Evolutionary conservation across 2,888 invertebrate genomes (phyloP).

Genomic region (Meganola albula): DNA sequence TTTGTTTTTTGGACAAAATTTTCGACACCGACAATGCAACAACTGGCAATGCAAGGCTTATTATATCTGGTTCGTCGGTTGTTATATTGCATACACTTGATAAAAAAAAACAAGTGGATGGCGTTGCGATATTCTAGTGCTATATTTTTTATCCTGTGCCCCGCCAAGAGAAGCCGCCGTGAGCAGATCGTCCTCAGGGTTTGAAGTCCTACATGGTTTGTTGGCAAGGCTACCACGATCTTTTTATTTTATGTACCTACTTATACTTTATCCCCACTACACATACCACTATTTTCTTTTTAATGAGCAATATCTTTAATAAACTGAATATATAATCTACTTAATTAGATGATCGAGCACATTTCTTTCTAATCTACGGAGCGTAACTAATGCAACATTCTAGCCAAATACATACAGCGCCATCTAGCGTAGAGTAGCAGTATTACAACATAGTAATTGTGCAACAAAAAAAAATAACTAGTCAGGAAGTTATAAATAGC

Average conservation of each 20-base stretch:
- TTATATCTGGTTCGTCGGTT: constrained; percentile 34
- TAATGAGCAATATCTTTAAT: constrained; percentile 6
- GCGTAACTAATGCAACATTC: constrained; percentile 1
- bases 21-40: constrained; percentile 30
- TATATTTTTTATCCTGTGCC: constrained; percentile 40
- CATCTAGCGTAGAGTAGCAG: constrained; percentile 57
- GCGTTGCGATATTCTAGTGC: constrained; percentile 41
- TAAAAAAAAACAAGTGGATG: constrained; percentile 34
- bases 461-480: neutral
- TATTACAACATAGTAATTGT: constrained; percentile 11
- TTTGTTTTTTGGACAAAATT: constrained; percentile 29
- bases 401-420: constrained; percentile 31
- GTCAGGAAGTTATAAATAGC: too few relatives aligned
- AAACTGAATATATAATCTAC: constrained; percentile 6
- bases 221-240: constrained; percentile 58
- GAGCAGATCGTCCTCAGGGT: constrained; percentile 64
- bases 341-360: constrained; percentile 12
- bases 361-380: constrained; percentile 9
- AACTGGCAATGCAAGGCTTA: constrained; percentile 30
- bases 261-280: constrained; percentile 19
- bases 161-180: constrained; percentile 50
- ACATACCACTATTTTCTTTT: constrained; percentile 13
- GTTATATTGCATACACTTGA: constrained; percentile 22
- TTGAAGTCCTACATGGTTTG: constrained; percentile 59
- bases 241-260: constrained; percentile 24